A percentile compares a stretch with the other conserved stretches of the same genome.
phyloP scores from a whole-genome alignment of 2,113 vertebrate genomes.

The Eupsittula cactorum region DNA sequence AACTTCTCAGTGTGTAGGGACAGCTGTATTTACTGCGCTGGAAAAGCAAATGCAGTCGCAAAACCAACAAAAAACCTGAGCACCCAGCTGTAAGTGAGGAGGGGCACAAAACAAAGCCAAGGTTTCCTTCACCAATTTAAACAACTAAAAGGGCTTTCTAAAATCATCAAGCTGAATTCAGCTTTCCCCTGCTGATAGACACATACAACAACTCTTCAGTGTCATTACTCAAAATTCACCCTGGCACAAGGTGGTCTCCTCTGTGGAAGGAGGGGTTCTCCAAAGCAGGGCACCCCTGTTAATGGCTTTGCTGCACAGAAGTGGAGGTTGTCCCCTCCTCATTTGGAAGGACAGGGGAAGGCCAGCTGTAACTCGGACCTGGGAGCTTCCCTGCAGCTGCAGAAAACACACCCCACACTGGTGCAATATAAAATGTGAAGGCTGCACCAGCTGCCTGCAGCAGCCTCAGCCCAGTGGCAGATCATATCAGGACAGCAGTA shows the following conservation, averaged over 20 bases:
- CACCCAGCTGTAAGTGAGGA: neutral
- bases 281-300: neutral
- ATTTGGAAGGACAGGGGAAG: fast-evolving
- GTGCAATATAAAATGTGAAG: neutral
- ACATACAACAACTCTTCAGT: neutral
- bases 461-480: neutral
- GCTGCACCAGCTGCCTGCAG: neutral
- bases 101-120: neutral
- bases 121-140: neutral
- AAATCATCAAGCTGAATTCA: neutral
- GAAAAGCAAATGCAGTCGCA: neutral
- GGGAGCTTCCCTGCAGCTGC: neutral
- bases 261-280: neutral
- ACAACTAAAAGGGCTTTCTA: neutral
- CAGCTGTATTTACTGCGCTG: neutral
- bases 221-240: neutral
- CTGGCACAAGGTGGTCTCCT: neutral
- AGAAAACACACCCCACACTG: neutral
- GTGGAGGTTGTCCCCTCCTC: neutral
- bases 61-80: neutral
- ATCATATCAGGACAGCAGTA: fast-evolving
- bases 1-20: neutral
- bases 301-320: neutral
- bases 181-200: neutral
- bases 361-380: neutral